Conservation (phyloP, 2,888 invertebrate genomes). For the Spilarctia lutea region DNA sequence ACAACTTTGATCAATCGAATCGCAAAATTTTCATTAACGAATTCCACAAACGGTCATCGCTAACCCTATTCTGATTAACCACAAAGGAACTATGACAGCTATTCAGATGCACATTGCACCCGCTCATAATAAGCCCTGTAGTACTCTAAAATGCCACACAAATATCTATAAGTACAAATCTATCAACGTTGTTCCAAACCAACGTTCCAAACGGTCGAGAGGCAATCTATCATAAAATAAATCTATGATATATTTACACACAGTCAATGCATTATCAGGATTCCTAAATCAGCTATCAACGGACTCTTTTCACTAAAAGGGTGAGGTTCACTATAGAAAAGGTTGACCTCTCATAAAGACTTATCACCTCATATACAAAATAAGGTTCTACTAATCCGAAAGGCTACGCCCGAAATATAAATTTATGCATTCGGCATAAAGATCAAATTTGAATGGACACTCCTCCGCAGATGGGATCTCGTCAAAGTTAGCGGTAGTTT, state of each 20-base stretch:
- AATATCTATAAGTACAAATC: conserved; percentile 41
- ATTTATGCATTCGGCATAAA: conserved; percentile 62
- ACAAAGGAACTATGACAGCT: conserved; percentile 76
- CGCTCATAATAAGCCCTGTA: conserved; percentile 47
- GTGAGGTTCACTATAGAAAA: conserved; percentile 85
- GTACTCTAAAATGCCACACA: conserved; percentile 64
- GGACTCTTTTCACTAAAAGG: conserved; percentile 87
- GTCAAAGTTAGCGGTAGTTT: conserved; percentile 84
- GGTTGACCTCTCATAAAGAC: conserved; percentile 87
- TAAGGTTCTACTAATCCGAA: conserved; percentile 84
- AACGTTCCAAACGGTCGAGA: conserved; percentile 53
- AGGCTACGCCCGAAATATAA: conserved; percentile 58
- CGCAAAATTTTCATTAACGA: conserved; percentile 71
- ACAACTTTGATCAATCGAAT: conserved; percentile 61
- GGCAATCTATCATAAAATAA: conserved; percentile 82
- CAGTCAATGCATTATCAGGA: conserved; percentile 84
- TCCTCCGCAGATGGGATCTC: conserved; percentile 74
- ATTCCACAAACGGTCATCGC: conserved; percentile 66
- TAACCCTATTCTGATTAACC: conserved; percentile 48
- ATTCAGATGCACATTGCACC: conserved; percentile 63
- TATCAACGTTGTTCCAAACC: conserved; percentile 55
- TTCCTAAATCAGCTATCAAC: conserved; percentile 87
- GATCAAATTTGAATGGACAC: conserved; percentile 68
- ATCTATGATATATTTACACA: conserved; percentile 86
- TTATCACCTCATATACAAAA: conserved; percentile 87